Base-by-base conservation (phyloP, 2,113 vertebrate genomes). In the Guaruba guarouba region DNA sequence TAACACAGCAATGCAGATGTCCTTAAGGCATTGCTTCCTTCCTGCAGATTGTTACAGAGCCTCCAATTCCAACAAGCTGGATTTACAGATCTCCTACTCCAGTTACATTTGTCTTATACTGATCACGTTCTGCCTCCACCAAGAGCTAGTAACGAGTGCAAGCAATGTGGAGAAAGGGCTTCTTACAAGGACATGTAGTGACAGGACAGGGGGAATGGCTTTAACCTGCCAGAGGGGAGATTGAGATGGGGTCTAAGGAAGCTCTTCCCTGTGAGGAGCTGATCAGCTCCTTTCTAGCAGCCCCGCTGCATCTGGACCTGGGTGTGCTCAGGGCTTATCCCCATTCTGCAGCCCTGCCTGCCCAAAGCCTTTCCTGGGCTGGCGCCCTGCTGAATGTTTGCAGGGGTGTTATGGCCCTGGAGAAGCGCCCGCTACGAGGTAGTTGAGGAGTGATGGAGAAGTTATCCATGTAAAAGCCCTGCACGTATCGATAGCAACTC, bases 281-380 rank as follows among this genome's bases (percentile, higher is more conserved):
- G 33, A 16, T 35, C 57, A 35, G 33, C 55, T n/a, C 13, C 13
- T n/a, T n/a, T 15, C 55, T 5, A n/a, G 19, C 2, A 3, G 55
- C 33, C 9, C 55, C 12, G 1, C 12, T 0, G 2, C 31, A 23
- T n/a, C 31, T 2, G 31, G 33, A 22, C 33, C 57, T 5, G 33
- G 57, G 13, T 59, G 57, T 59, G 33, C 57, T 35, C 22, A 15
- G 33, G 33, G 33, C 20, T 59, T 14, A n/a, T n/a, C 31, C 55
- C 19, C 8, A 4, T 7, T 69, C 44, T 49, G 48, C 91, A 84
- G 48, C 44, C 52, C 77, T 81, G 28, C 24, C 35, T 55, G 12
- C 23, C 67, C 57, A 61, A 12, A 59, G 43, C 71, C 67, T 83
- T 44, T 54, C n/a, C 76, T 29, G 35, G n/a, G 29, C 63, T 91